Conservation (phyloP, 2,113 vertebrate species). For the Fregata magnificens region DNA sequence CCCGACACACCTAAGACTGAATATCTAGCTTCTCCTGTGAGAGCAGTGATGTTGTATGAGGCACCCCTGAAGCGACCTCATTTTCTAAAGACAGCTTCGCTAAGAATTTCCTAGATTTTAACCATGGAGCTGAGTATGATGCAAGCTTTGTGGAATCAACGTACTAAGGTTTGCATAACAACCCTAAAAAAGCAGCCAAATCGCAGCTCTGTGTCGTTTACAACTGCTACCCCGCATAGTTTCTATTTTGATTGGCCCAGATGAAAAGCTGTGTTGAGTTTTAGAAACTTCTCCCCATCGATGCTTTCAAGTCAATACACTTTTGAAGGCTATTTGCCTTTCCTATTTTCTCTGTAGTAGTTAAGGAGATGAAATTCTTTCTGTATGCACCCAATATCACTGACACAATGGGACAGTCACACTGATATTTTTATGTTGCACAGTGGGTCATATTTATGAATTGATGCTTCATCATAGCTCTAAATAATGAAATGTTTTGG, state of each 20-base stretch:
- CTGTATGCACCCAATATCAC: not conserved
- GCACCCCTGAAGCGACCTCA: not conserved
- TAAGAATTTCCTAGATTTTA: not conserved
- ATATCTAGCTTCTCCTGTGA: not conserved
- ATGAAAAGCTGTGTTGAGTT: not conserved
- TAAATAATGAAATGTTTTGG: constrained; percentile 13
- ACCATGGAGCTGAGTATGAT: not conserved
- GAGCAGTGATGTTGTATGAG: not conserved
- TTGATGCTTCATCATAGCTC: not conserved
- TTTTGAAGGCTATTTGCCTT: constrained; percentile 19
- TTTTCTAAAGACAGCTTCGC: not conserved
- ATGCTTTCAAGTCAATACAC: not conserved
- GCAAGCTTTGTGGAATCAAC: not conserved
- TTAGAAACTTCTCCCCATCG: constrained; percentile 7
- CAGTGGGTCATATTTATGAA: constrained; percentile 23
- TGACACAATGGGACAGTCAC: constrained; percentile 20
- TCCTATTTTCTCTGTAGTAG: constrained; percentile 13
- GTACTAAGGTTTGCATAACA: not conserved
- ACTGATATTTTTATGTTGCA: constrained; percentile 23
- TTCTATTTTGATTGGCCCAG: not conserved
- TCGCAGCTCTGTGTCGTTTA: not conserved
- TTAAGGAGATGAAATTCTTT: constrained; percentile 3
- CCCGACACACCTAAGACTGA: not conserved
- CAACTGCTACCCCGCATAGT: not conserved
- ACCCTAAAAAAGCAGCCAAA: not conserved